phyloP scores from a whole-genome alignment of 2,113 vertebrate species.

The Carlito syrichta region DNA sequence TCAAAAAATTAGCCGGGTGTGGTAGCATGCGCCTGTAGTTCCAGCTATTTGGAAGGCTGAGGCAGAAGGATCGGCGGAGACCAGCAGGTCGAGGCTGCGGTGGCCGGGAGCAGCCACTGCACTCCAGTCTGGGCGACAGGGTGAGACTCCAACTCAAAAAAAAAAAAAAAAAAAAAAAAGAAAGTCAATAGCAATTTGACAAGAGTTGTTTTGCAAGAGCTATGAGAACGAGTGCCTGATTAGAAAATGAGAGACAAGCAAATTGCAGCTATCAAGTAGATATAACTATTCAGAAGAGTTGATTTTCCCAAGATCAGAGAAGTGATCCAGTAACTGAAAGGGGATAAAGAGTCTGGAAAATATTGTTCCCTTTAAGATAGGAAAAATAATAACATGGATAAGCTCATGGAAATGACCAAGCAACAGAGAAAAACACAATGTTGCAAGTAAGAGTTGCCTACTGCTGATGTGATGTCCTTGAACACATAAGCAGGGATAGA shows the following conservation, averaged over 20 bases:
- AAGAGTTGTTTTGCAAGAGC: neutral
- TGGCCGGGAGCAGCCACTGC: no score
- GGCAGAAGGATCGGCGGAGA: no score
- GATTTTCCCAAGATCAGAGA: neutral
- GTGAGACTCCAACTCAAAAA: no score
- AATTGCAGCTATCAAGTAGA: neutral
- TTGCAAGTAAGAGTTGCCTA: neutral
- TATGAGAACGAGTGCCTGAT: neutral
- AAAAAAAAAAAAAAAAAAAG: no score
- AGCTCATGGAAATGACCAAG: neutral
- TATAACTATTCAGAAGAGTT: neutral
- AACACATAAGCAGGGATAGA: neutral
- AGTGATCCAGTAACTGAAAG: neutral
- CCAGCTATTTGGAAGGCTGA: no score
- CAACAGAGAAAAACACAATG: neutral
- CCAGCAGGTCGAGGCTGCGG: no score
- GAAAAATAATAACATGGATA: slow-evolving; percentile 12
- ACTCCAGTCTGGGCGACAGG: no score
- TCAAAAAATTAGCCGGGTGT: no score
- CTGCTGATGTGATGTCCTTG: neutral
- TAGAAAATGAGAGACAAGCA: neutral
- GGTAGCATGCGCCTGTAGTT: no score
- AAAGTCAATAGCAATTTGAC: neutral
- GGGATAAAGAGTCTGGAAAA: neutral
- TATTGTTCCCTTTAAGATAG: neutral